Conservation (phyloP, 2,888 invertebrate species). For the Lepetodrilus schrolli region DNA sequence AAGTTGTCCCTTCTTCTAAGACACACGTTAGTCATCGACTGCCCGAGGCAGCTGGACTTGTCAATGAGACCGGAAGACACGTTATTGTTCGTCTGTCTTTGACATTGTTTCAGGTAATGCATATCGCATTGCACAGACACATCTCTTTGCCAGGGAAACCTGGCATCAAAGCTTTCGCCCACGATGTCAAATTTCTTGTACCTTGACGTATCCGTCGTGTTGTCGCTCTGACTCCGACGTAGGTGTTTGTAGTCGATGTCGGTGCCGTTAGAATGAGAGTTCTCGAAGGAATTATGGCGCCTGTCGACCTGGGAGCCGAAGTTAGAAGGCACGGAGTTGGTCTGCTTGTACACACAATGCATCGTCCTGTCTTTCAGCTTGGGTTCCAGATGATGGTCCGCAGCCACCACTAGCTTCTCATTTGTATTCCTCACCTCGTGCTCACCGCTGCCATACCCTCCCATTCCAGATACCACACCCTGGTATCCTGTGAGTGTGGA, state of each 20-base stretch:
- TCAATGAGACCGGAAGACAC: slow-evolving; percentile 13
- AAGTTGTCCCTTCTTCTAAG: neutral
- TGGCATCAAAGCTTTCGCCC: slow-evolving; percentile 62
- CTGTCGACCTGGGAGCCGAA: neutral
- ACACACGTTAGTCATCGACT: neutral
- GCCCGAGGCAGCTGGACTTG: neutral
- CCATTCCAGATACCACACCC: neutral
- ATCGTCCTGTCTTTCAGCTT: neutral
- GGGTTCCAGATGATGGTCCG: neutral
- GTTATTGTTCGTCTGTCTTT: neutral
- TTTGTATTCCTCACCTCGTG: neutral
- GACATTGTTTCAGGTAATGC: slow-evolving; percentile 14
- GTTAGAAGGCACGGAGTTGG: slow-evolving; percentile 7
- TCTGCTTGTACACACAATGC: neutral
- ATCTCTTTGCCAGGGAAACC: slow-evolving; percentile 70
- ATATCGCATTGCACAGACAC: slow-evolving; percentile 65
- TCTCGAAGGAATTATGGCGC: neutral
- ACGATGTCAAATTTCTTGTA: slow-evolving; percentile 59
- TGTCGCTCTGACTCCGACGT: slow-evolving; percentile 26
- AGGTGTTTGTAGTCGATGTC: neutral
- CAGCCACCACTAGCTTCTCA: too few relatives aligned
- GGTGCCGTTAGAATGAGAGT: neutral
- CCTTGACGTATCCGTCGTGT: neutral
- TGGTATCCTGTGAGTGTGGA: neutral
- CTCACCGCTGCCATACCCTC: neutral